phyloP scores from a whole-genome alignment of 2,113 vertebrate species.

The Oreotragus oreotragus region DNA sequence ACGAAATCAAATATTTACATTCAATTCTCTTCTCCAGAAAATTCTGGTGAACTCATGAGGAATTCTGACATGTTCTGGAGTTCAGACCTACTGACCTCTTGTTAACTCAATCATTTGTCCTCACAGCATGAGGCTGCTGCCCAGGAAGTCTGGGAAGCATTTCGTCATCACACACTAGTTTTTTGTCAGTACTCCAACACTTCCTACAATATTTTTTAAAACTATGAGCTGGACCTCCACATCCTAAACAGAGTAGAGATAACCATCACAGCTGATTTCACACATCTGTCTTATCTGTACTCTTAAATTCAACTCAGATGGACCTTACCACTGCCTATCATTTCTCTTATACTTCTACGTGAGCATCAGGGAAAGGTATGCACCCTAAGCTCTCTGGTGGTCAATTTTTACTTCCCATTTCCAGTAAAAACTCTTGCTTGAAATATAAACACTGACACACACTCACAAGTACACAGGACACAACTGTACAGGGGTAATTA shows the following conservation, averaged over 20 bases:
- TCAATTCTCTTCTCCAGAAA: neutral
- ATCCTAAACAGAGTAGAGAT: neutral
- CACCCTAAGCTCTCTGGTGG: neutral
- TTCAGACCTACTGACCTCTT: neutral
- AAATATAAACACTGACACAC: neutral
- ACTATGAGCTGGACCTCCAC: neutral
- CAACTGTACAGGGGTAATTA: rapidly evolving
- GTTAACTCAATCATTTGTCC: neutral
- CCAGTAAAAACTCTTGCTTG: neutral
- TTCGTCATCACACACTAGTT: neutral
- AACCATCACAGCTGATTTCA: neutral
- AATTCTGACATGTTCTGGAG: neutral
- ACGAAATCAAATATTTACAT: neutral
- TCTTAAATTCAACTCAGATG: neutral
- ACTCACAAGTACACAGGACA: neutral
- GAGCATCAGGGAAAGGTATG: neutral
- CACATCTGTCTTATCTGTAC: neutral
- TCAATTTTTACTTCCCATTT: neutral
- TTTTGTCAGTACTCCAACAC: neutral
- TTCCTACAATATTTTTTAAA: neutral
- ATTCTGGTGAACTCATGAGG: neutral
- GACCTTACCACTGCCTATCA: rapidly evolving
- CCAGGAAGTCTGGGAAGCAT: neutral
- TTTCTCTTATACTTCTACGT: neutral
- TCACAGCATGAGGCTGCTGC: neutral